Conservation (phyloP, 37 sponge, comb jelly and placozoan species). For the Beroe forskalii region DNA sequence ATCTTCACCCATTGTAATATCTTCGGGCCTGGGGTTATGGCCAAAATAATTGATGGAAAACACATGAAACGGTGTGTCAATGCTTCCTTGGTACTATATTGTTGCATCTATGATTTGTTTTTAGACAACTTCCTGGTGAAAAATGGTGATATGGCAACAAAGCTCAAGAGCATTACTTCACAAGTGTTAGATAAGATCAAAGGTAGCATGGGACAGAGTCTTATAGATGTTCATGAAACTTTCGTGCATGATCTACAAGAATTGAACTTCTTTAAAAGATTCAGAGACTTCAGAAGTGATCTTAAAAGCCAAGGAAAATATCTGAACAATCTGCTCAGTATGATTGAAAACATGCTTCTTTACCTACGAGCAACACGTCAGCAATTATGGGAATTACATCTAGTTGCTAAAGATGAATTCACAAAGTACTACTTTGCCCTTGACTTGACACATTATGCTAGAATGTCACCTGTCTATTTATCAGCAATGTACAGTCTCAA, state of each 20-base stretch:
- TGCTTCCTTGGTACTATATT: background rate
- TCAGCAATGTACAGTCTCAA: background rate
- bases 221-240: background rate
- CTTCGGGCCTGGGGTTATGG: background rate
- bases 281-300: background rate
- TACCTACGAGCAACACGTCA: background rate
- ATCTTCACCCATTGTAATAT: background rate
- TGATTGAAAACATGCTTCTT: background rate
- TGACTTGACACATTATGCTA: background rate
- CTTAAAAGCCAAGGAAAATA: background rate
- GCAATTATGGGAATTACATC: background rate
- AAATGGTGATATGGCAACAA: background rate
- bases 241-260: background rate
- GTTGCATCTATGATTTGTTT: background rate
- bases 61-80: background rate
- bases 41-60: background rate
- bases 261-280: background rate
- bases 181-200: too few species aligned
- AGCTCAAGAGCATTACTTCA: too few species aligned
- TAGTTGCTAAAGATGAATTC: background rate
- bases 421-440: background rate
- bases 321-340: background rate
- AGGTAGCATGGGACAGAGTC: too few species aligned
- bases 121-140: background rate
- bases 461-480: background rate